Percentiles rank a stretch among this genome's conserved stretches.
Conservation (phyloP, 1,140 invertebrate species). For the Rhopalosiphum maidis region DNA sequence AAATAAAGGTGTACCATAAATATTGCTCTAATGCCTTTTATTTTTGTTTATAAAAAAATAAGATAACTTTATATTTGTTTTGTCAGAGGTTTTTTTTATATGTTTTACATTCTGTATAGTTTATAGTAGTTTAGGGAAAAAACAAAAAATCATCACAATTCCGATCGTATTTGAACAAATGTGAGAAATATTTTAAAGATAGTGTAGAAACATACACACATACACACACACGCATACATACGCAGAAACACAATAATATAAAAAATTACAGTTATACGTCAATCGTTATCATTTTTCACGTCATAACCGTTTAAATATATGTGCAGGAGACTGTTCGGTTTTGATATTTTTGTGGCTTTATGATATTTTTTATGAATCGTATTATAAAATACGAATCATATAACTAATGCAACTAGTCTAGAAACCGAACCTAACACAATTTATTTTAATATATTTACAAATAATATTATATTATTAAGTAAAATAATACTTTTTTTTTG, state of each 20-base stretch:
- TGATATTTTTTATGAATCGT: too few species aligned
- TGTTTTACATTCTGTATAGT: not conserved
- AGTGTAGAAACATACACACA: not conserved
- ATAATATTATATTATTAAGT: too few species aligned
- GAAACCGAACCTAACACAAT: not conserved
- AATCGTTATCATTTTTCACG: not conserved
- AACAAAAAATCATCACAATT: not conserved
- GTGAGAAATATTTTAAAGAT: not conserved
- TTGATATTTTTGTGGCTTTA: not conserved
- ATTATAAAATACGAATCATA: not conserved
- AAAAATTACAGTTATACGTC: too few species aligned
- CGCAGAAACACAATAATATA: too few species aligned
- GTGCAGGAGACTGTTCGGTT: not conserved
- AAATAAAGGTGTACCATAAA: not conserved
- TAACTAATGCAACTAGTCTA: not conserved
- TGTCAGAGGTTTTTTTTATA: not conserved
- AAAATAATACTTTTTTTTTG: too few species aligned
- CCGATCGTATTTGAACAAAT: not conserved
- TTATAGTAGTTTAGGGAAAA: not conserved
- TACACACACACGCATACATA: too few species aligned
- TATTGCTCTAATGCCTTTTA: not conserved
- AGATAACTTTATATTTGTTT: not conserved
- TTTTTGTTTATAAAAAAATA: not conserved
- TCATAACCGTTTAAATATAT: not conserved
- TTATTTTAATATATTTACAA: not conserved